These are phyloP conservation scores for Porites australiensis DNA, from an alignment of 64 coral and sea anemone species.

Conservation along the genomic window DNA sequence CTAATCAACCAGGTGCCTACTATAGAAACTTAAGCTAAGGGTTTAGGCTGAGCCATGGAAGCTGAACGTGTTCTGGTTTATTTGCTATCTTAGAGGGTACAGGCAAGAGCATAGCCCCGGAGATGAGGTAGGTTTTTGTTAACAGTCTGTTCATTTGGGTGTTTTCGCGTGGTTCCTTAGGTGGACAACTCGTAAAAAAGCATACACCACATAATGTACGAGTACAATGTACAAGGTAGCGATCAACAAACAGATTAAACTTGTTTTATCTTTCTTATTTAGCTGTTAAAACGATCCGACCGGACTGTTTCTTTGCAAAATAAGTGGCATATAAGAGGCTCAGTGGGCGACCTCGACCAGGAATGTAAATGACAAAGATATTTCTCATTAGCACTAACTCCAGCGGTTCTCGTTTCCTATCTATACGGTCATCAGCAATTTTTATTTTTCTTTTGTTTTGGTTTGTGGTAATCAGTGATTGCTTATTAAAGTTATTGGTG, in stretches of 20 bases:
- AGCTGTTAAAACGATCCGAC: slow-evolving; percentile 28
- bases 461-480: slow-evolving; percentile 48
- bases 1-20: slow-evolving; percentile 80
- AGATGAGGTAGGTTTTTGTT: slow-evolving; percentile 43
- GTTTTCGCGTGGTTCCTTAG: slow-evolving; percentile 53
- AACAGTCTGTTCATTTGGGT: slow-evolving; percentile 4
- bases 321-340: neutral
- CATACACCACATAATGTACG: slow-evolving; percentile 11
- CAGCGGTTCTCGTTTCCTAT: slow-evolving; percentile 62
- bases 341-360: slow-evolving; percentile 44
- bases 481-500: slow-evolving; percentile 59
- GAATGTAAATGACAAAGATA: slow-evolving; percentile 46
- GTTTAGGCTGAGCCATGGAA: slow-evolving; percentile 44
- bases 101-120: slow-evolving; percentile 53
- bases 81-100: slow-evolving; percentile 37
- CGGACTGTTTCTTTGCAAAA: slow-evolving; percentile 13
- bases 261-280: slow-evolving; percentile 21
- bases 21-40: slow-evolving; percentile 80
- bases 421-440: slow-evolving; percentile 37
- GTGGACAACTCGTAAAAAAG: neutral
- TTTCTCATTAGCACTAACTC: slow-evolving; percentile 44
- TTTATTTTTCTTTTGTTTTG: slow-evolving; percentile 66
- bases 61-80: slow-evolving; percentile 22
- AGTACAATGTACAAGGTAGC: slow-evolving; percentile 9
- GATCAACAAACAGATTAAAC: slow-evolving; percentile 21